Base-by-base conservation (phyloP, 1,140 invertebrate species). In the Proales similis region DNA sequence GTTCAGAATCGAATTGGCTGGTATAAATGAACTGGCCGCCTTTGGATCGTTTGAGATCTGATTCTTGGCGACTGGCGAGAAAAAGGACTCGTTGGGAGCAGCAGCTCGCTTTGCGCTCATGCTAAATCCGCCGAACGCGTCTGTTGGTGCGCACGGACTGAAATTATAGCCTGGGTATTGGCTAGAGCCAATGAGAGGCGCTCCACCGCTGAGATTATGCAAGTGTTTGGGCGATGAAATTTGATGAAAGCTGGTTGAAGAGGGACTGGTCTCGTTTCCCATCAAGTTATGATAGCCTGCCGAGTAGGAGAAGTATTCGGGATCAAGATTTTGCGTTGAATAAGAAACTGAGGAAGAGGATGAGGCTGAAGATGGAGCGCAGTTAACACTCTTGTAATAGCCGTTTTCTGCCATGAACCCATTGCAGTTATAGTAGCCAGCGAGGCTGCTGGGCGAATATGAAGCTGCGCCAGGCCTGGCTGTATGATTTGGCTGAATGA, bases 291-390 rank as follows among this genome's bases (percentile, higher is more conserved):
- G 17, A 57, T 42, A 36, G 39, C 39, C 26, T n/a, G 29, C 17
- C 45, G 51, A 42, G n/a, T 57, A 57, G 17, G 51, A 36, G 45
- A 57, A 57, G 29, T 57, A 57, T 19, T 57, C 51, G 7, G 51
- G 32, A 11, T 57, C 51, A 36, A 9, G 33, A 36, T 36, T 36
- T 9, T 36, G 33, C 14, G 51, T 24, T 39, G 17, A 42, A 27
- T 57, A 57, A 3, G 51, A 57, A 14, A n/a, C n/a, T n/a, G 51
- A 38, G 17, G 49, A 38, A 30, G 51, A 57, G 45, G 51, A 57
- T 9, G 51, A 57, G 11, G 43, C 24, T 27, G 51, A 57, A 38
- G 51, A 57, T 11, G 51, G 30, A 3, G 51, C 39, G 11, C 39
- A 1, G 22, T 57, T 57, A 14, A 57, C 11, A 57, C 32, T 42